Evolutionary conservation across 2,797 vertebrate genomes (phyloP), one percentile per base, ranked within the genome.

Genomic region (Aerospiza tachiro): DNA sequence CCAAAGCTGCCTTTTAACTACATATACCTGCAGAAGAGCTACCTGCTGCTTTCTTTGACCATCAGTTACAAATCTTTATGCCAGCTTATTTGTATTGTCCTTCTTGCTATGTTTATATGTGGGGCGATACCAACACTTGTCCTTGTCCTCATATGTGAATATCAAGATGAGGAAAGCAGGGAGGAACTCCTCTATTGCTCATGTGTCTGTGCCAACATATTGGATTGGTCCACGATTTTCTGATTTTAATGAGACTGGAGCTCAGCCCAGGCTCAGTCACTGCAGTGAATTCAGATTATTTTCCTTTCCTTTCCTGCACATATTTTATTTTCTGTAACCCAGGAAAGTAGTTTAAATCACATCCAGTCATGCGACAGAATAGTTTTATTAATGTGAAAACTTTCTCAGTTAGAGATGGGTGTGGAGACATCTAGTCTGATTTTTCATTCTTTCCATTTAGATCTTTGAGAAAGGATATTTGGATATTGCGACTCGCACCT

Each of bases 181-280:
- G 86, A 87, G 55, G 26, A 91, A 85, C 44, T 66, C 89, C 45
- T 90, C 68, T 89, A 12, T 74, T 93, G 78, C 66, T 93, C 10
- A 2, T 89, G 49, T 77, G 40, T 80, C 84, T 94, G 71, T 93
- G 95, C 89, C 95, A 95, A 79, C 42, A 67, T 90, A 78, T 15
- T 90, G 87, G 82, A 88, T 83, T 95, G 90, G 88, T 91, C 79
- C 74, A 44, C 38, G 40, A 59, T 84, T 92, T 95, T 95, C 86
- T 91, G 84, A 87, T 92, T 97, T 93, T 96, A 96, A 96, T 94
- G 86, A 93, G 75, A 73, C 84, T 96, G 91, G 94, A 97, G 91
- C 82, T 91, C 67, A 92, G 89, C 91, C 92, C 79, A 93, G 95
- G 89, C 68, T 85, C 89, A 82, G 94, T 71, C 53, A 62, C 29